These are phyloP conservation scores for Hirundo rustica DNA, from an alignment of 2,797 vertebrate species.

Conservation along the genomic window DNA sequence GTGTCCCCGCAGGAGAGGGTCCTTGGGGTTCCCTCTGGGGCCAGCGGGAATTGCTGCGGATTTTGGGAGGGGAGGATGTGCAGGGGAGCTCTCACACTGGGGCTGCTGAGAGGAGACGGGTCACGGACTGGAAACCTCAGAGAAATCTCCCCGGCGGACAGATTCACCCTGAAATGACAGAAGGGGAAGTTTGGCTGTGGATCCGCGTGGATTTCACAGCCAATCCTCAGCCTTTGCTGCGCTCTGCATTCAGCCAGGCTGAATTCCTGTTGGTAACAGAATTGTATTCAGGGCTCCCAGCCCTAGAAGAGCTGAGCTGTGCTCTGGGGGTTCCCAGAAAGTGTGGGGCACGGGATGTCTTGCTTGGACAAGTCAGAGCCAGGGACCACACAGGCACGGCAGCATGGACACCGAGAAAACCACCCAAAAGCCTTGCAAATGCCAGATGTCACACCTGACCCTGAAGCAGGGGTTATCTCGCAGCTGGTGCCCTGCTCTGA, in stretches of 20 bases:
- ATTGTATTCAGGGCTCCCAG: rapidly evolving
- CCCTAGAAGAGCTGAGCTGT: background rate
- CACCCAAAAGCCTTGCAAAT: background rate
- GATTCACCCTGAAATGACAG: background rate
- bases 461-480: background rate
- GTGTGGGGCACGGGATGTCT: rapidly evolving
- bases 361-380: background rate
- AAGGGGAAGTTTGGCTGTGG: background rate
- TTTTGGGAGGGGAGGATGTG: background rate
- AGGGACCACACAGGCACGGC: background rate
- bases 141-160: background rate
- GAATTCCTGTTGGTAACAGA: background rate
- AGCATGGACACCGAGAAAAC: background rate
- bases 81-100: background rate
- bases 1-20: background rate
- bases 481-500: background rate
- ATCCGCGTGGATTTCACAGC: background rate
- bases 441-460: rapidly evolving
- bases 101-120: rapidly evolving
- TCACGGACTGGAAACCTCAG: background rate
- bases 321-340: background rate
- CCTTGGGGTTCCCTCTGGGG: background rate
- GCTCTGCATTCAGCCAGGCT: background rate
- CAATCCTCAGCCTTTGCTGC: background rate
- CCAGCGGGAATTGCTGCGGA: background rate